Conservation (phyloP, 2,888 invertebrate species). For the Ariolimax columbianus region DNA sequence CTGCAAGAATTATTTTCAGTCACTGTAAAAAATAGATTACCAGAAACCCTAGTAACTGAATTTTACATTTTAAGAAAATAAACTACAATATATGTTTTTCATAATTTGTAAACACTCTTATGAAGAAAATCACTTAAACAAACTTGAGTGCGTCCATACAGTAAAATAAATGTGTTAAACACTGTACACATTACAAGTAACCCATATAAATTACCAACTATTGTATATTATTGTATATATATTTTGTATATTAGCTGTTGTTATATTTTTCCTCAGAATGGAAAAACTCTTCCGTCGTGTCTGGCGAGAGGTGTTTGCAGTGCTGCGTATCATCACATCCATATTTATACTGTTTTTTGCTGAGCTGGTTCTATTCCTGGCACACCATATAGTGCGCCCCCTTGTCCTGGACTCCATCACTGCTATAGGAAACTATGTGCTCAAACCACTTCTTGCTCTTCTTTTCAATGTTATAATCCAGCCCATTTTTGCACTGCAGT, state of each 20-base stretch:
- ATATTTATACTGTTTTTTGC: constrained; percentile 44
- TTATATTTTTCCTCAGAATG: constrained; percentile 26
- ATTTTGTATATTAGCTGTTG: background rate
- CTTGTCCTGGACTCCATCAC: constrained; percentile 41
- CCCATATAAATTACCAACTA: no score
- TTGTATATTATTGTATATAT: no score
- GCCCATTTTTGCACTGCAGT: constrained; percentile 41
- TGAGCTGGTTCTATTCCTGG: constrained; percentile 39
- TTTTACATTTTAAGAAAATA: no score
- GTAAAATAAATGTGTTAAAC: no score
- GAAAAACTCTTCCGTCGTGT: constrained; percentile 43
- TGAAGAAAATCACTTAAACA: no score
- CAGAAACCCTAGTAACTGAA: no score
- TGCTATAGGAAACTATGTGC: constrained; percentile 40
- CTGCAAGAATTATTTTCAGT: no score
- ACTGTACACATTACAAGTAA: no score
- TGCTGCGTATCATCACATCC: constrained; percentile 42
- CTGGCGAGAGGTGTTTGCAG: constrained; percentile 50
- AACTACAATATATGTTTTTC: no score
- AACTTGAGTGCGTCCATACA: no score
- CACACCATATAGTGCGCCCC: constrained; percentile 33
- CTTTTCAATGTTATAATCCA: constrained; percentile 44
- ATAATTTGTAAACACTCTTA: no score
- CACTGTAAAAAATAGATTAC: no score
- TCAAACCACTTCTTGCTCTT: constrained; percentile 47